A percentile compares a stretch with the other conserved stretches of the same genome.
phyloP scores from a whole-genome alignment of 2,888 invertebrate genomes.

The Napeogenes inachia region DNA sequence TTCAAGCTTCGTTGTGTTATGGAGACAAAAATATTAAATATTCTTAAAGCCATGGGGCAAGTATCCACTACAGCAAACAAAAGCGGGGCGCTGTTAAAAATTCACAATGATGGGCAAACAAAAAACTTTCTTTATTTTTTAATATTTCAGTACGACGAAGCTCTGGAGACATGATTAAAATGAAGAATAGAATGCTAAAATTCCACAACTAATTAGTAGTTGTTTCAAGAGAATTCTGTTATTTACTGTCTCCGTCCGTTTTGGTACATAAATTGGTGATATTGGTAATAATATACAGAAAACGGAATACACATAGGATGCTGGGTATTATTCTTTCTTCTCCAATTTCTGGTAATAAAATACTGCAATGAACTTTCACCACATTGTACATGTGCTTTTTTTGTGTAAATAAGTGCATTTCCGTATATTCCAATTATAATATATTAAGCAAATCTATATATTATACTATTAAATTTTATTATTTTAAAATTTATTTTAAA shows the following conservation, averaged over 20 bases:
- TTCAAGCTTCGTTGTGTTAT: background rate
- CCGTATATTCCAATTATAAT: too few species aligned
- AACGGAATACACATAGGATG: too few species aligned
- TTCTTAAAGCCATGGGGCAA: background rate
- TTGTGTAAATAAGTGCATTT: too few species aligned
- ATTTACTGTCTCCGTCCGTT: background rate
- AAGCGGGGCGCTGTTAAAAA: background rate
- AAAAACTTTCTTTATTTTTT: slow-evolving; percentile 4
- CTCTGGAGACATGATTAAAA: slow-evolving; percentile 4
- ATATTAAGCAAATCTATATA: too few species aligned
- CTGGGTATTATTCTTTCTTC: too few species aligned
- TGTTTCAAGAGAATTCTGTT: slow-evolving; percentile 17
- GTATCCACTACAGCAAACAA: background rate
- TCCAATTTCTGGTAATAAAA: too few species aligned
- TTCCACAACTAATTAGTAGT: slow-evolving; percentile 12
- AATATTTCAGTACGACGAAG: background rate
- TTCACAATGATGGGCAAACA: slow-evolving; percentile 1
- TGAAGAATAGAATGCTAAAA: slow-evolving; percentile 3
- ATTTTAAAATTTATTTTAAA: too few species aligned
- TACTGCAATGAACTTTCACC: too few species aligned
- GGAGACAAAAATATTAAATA: background rate
- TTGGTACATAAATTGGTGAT: too few species aligned
- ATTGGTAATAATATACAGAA: too few species aligned
- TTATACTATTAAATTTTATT: too few species aligned
- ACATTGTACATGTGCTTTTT: too few species aligned